A percentile compares a stretch with the other conserved stretches of the same genome.
phyloP scores from a whole-genome alignment of 2,797 vertebrate genomes.

The Pelodytes ibericus region DNA sequence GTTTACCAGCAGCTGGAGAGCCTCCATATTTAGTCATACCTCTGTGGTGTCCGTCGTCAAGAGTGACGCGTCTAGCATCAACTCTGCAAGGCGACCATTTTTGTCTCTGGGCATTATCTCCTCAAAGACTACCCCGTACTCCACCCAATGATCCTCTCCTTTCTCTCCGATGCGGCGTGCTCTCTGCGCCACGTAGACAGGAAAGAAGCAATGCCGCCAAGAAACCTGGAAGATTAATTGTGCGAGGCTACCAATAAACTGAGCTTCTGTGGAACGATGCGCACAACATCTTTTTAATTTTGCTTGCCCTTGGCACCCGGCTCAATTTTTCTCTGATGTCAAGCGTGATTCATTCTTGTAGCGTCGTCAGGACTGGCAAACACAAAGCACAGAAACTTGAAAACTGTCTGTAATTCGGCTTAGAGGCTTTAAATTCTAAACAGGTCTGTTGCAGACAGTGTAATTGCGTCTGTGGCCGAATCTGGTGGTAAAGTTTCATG shows the following conservation, averaged over 20 bases:
- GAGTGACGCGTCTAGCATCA: neutral
- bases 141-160: constrained; percentile 1
- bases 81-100: constrained; percentile 6
- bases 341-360: constrained; percentile 16
- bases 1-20: no score
- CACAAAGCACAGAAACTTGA: neutral
- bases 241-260: constrained; percentile 29
- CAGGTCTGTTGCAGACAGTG: neutral
- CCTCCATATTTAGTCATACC: no score
- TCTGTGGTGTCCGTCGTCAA: no score
- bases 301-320: constrained; percentile 16
- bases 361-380: neutral
- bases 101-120: neutral
- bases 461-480: no score
- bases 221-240: constrained; percentile 31
- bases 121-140: neutral
- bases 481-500: no score
- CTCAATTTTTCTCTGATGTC: constrained; percentile 16
- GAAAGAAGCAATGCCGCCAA: constrained; percentile 11
- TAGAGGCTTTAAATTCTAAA: neutral
- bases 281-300: constrained; percentile 27
- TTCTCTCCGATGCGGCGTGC: constrained; percentile 11
- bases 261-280: constrained; percentile 21
- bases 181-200: constrained; percentile 31
- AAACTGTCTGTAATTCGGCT: neutral